A percentile compares a stretch with the other conserved stretches of the same genome.
Conservation (phyloP, 2,888 invertebrate genomes). For the Acanthosepion pharaonis region DNA sequence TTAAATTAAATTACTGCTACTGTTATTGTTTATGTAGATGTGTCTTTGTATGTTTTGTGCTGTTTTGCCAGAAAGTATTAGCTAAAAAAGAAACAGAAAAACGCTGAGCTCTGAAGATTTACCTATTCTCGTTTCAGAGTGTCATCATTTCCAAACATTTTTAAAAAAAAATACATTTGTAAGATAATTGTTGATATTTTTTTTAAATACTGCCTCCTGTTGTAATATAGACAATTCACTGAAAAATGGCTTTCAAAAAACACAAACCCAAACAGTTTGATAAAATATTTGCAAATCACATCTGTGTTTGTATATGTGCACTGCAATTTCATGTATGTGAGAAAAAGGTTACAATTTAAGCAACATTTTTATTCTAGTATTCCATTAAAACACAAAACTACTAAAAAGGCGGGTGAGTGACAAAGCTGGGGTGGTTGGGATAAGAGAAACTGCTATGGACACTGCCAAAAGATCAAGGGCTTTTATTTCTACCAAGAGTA, state of each 20-base stretch:
- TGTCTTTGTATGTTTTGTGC: constrained; percentile 47
- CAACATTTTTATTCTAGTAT: background rate
- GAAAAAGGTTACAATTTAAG: background rate
- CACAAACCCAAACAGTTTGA: constrained; percentile 37
- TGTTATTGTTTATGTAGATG: constrained; percentile 48
- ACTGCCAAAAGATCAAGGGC: constrained; percentile 41
- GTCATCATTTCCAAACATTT: constrained; percentile 37
- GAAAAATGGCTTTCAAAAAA: constrained; percentile 37
- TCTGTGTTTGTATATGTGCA: constrained; percentile 44
- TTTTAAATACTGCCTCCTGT: constrained; percentile 45
- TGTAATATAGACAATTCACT: constrained; percentile 47
- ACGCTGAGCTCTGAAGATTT: constrained; percentile 41
- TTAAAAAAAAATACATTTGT: constrained; percentile 15
- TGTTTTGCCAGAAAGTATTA: constrained; percentile 48
- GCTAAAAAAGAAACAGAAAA: background rate
- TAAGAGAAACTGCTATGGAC: constrained; percentile 41
- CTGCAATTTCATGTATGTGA: background rate
- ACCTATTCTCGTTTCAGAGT: constrained; percentile 45
- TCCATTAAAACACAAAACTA: background rate
- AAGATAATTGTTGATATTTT: constrained; percentile 46
- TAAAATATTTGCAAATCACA: constrained; percentile 47
- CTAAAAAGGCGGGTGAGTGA: background rate
- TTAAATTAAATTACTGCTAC: constrained; percentile 47
- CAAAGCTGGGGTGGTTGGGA: background rate
- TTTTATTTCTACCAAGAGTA: background rate